A percentile compares a stretch with the other conserved stretches of the same genome.
Evolutionary conservation across 1,140 invertebrate species (phyloP).

Genomic region (Arctopsyche grandis): DNA sequence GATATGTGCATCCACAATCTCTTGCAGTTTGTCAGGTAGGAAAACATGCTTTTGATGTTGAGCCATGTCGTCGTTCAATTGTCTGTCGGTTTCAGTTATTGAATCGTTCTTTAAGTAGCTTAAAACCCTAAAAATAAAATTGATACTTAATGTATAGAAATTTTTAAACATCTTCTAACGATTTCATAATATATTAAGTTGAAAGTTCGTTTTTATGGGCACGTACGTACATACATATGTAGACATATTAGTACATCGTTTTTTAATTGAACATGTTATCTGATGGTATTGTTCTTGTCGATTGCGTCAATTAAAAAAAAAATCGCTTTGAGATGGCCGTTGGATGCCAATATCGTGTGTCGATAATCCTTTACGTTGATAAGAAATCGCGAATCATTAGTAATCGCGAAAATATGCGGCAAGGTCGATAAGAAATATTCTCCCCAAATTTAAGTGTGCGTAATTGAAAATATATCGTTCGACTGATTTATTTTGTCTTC

Average conservation of each 20-base stretch:
- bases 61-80: slow-evolving; percentile 64
- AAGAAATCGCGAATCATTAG: not conserved
- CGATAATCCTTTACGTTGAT: not conserved
- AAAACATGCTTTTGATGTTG: slow-evolving; percentile 70
- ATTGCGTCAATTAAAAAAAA: not conserved
- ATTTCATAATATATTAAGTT: too few species aligned
- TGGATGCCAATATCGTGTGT: not conserved
- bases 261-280: not conserved
- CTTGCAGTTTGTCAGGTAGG: slow-evolving; percentile 71
- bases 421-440: not conserved
- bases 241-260: not conserved
- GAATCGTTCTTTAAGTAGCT: slow-evolving; percentile 63
- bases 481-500: too few species aligned
- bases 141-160: not conserved
- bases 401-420: not conserved
- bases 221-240: too few species aligned
- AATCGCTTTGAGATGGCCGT: slow-evolving; percentile 5
- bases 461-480: too few species aligned
- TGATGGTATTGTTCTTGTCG: not conserved
- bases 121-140: slow-evolving; percentile 58
- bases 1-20: slow-evolving; percentile 67
- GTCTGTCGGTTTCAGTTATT: slow-evolving; percentile 60
- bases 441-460: too few species aligned
- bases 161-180: slow-evolving; percentile 36
- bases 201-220: not conserved